Conservation (phyloP, 2,888 invertebrate species). For the Lasioglossum malachurum region DNA sequence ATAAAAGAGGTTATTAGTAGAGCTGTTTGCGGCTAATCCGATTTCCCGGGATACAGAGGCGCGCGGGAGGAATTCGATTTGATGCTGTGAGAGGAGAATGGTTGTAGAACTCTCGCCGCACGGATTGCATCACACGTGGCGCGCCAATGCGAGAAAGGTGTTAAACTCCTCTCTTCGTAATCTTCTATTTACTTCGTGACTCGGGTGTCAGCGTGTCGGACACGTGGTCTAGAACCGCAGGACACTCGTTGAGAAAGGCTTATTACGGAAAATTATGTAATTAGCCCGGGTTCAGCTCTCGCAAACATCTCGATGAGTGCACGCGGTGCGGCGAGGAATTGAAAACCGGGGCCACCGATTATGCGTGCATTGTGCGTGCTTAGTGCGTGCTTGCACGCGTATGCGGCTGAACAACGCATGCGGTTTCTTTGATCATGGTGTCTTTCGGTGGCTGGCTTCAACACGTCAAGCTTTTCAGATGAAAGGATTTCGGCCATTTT, state of each 20-base stretch:
- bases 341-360: slow-evolving; percentile 45
- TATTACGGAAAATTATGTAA: slow-evolving; percentile 50
- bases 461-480: background rate
- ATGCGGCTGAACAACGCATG: background rate
- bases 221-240: slow-evolving; percentile 43
- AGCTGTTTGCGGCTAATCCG: slow-evolving; percentile 24
- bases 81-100: slow-evolving; percentile 40
- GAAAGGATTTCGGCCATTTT: background rate
- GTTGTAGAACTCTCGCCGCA: slow-evolving; percentile 11
- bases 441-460: background rate
- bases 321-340: slow-evolving; percentile 2
- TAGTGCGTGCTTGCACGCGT: slow-evolving; percentile 1
- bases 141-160: slow-evolving; percentile 43
- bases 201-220: slow-evolving; percentile 25
- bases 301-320: background rate
- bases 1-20: background rate
- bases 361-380: background rate
- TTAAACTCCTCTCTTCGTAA: slow-evolving; percentile 47
- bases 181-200: slow-evolving; percentile 44
- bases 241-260: background rate
- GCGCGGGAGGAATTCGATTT: slow-evolving; percentile 42
- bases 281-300: slow-evolving; percentile 20
- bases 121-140: slow-evolving; percentile 36
- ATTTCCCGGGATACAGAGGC: slow-evolving; percentile 23
- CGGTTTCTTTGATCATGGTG: background rate